These are phyloP conservation scores for Calidris pygmaea DNA, from an alignment of 2,113 vertebrate genomes.

Conservation along the genomic window DNA sequence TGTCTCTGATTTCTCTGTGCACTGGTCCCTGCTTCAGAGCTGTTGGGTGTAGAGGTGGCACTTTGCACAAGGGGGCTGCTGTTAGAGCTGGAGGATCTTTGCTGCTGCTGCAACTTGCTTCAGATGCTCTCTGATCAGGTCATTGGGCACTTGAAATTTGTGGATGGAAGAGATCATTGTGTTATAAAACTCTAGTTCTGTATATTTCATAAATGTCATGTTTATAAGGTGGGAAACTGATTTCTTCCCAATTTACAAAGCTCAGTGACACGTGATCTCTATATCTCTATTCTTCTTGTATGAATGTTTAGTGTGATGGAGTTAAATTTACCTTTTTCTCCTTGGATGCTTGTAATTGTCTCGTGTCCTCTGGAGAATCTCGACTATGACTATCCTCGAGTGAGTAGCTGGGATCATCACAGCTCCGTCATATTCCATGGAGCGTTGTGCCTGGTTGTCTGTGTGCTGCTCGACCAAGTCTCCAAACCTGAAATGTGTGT, in stretches of 20 bases:
- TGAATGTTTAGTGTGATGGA: not conserved
- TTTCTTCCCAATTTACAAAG: not conserved
- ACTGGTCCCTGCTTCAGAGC: not conserved
- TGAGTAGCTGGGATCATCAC: not conserved
- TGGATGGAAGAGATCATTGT: not conserved
- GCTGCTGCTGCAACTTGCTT: not conserved
- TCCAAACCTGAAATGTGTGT: slow-evolving; percentile 3
- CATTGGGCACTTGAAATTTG: not conserved
- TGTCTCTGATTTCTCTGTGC: not conserved
- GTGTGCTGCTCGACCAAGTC: not conserved
- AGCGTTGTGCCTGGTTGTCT: not conserved
- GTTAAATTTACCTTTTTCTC: not conserved
- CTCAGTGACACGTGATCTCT: accelerated
- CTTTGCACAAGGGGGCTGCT: not conserved
- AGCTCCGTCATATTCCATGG: not conserved
- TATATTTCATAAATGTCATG: accelerated
- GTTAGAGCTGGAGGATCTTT: not conserved
- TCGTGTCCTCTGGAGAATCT: not conserved
- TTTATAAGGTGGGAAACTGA: not conserved
- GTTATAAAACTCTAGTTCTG: not conserved
- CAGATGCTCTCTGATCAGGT: not conserved
- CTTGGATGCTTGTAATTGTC: not conserved
- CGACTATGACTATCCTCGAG: not conserved
- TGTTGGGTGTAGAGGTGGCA: not conserved
- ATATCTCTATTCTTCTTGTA: not conserved